Base-by-base conservation (phyloP, 2,888 invertebrate species). In the Agrotis exclamationis region DNA sequence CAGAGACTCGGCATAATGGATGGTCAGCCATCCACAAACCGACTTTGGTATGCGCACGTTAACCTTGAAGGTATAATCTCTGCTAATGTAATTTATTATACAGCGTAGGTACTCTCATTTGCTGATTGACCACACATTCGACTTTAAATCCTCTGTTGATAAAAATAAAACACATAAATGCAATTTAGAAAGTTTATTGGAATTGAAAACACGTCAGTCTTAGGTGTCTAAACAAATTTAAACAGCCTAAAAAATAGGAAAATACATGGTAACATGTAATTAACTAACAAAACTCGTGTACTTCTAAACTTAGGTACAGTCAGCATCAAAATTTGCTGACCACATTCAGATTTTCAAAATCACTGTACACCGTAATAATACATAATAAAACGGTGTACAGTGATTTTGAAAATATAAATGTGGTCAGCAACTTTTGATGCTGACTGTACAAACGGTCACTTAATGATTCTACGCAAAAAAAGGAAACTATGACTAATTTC, bases 181-280 rank as follows among this genome's bases (percentile, higher is more conserved):
- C 18, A 64, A 74, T 76, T 69, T 48, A 50, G 9, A 74, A 74
- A 79, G 47, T 82, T 83, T 83, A 84, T 85, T 85, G 62, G 65
- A 77, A 77, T 75, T 74, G 70, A 75, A 75, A 72, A 80, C 68
- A 80, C 70, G 68, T 84, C 74, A 82, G 77, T 88, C 80, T 80
- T 85, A 67, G 58, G 54, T 63, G 51, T 70, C 59, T 56, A 80
- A 70, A 57, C 50, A 60, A 69, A 80, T 57, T 33, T 69, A 68
- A n/a, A 75, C 64, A 63, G 73, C 58, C 74, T 58, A 53, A 67
- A 68, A 64, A 54, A 59, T 56, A 60, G 39, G 54, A 67, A 51
- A 60, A 63, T 50, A 54, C 45, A 72, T 16, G 57, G 57, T 54
- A 75, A 68, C 63, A 63, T 54, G 66, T 57, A 24, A 65, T 44